phyloP scores from a whole-genome alignment of 92 coral and sea anemone species.

The Siderastrea radians region DNA sequence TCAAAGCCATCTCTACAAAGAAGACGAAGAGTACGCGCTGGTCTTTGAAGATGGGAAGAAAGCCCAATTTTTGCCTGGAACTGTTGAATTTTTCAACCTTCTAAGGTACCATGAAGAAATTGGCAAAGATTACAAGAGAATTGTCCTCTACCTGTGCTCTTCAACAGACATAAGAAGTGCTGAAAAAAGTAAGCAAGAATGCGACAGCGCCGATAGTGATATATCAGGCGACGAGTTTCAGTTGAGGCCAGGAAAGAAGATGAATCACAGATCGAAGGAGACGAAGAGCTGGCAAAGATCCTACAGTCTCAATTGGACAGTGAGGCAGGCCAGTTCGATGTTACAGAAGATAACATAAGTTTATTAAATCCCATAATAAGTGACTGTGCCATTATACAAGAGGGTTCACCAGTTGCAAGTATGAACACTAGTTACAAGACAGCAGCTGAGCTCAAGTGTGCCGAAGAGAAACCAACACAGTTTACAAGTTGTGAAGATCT shows the following conservation, averaged over 20 bases:
- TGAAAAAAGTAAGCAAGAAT: slow-evolving; percentile 37
- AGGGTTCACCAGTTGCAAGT: slow-evolving; percentile 16
- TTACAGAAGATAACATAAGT: slow-evolving; percentile 15
- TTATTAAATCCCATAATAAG: slow-evolving; percentile 17
- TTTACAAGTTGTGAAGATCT: slow-evolving; percentile 20
- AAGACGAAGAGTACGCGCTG: slow-evolving; percentile 62
- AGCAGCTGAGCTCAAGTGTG: slow-evolving; percentile 14
- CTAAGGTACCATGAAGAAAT: slow-evolving; percentile 67
- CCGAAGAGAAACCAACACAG: slow-evolving; percentile 14
- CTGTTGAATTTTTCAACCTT: slow-evolving; percentile 66
- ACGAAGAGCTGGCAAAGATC: slow-evolving; percentile 28
- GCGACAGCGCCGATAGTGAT: slow-evolving; percentile 25
- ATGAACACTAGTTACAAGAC: slow-evolving; percentile 12
- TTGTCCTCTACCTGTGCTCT: slow-evolving; percentile 64
- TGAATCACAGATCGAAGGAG: slow-evolving; percentile 20
- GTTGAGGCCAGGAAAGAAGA: slow-evolving; percentile 35
- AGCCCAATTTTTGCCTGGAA: slow-evolving; percentile 71
- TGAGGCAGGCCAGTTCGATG: slow-evolving; percentile 34
- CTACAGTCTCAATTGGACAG: slow-evolving; percentile 15
- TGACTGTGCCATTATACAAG: slow-evolving; percentile 28
- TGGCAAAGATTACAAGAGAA: slow-evolving; percentile 75
- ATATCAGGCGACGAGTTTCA: slow-evolving; percentile 14
- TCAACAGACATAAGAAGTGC: slow-evolving; percentile 33
- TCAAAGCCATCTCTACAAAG: slow-evolving; percentile 62
- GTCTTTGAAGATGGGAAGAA: slow-evolving; percentile 69